Evolutionary conservation across 2,113 vertebrate species (phyloP).

Genomic region (Prunella himalayana): DNA sequence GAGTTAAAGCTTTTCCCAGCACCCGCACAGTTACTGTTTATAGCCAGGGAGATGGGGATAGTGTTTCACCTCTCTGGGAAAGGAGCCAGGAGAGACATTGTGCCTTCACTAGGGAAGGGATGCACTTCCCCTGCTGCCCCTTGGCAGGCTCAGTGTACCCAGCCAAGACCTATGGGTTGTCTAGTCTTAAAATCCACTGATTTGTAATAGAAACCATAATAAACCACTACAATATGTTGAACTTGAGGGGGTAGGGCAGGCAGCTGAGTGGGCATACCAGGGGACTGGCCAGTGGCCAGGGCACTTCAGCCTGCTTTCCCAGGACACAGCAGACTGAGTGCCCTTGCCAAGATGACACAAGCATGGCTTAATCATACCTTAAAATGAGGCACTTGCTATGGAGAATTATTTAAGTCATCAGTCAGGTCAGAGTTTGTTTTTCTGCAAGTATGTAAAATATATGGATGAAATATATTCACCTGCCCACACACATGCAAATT

Average conservation of each 20-base stretch:
- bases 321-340: fast-evolving
- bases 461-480: neutral
- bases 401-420: neutral
- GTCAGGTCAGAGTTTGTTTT: neutral
- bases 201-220: neutral
- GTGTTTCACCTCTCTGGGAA: neutral
- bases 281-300: neutral
- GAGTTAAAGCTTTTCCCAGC: neutral
- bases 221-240: neutral
- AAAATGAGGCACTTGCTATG: neutral
- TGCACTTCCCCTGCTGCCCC: neutral
- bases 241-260: neutral
- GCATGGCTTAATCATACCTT: neutral
- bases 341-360: fast-evolving
- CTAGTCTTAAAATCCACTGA: neutral
- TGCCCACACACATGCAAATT: neutral
- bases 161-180: neutral
- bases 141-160: neutral
- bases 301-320: neutral
- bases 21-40: neutral
- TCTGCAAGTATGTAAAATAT: neutral
- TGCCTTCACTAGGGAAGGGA: neutral
- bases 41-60: neutral
- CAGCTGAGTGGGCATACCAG: neutral
- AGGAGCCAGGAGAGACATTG: neutral